Evolutionary conservation across 2,113 vertebrate species (phyloP), one percentile per base, ranked within the genome.

Genomic region (Aspidoscelis tigris): DNA sequence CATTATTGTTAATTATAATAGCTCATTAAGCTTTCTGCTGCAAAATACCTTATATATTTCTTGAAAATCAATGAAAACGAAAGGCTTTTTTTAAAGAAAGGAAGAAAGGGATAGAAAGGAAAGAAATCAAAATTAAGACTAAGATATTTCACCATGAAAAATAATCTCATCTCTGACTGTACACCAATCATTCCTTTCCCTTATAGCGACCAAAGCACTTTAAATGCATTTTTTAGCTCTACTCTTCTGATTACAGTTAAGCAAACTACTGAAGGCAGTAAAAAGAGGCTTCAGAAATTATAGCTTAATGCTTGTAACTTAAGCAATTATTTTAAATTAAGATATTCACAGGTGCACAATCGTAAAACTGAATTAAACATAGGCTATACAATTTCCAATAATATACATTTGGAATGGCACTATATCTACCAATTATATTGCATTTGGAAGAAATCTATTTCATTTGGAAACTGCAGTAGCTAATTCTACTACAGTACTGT

Each of bases 1-100:
- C 0, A 26, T 83, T 86, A 87, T 78, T 88, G 86, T 87, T 82
- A 90, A 88, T 77, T 78, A 39, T 64, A 92, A 88, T 43, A 87
- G 53, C 75, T 91, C 61, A 33, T 89, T 88, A 89, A 50, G 16
- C 14, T 69, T 73, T 87, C 16, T 86, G 86, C 86, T 83, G 82
- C 61, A 88, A 86, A 90, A 82, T 12, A 12, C 22, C 7, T 75
- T 74, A 24, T 87, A 83, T 44, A 75, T 69, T 84, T 82, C 21
- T 80, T 85, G 88, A n/a, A 44, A 66, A 65, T 26, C 58, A 66
- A 18, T 26, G 50, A 61, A 80, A 80, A 81, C 47, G 39, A 81
- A 72, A 58, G 18, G 58, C 14, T 61, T 61, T 61, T 61, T 18
- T 61, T 58, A 50, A 50, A 50, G 47, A 50, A 50, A 50, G 7